Evolutionary conservation across 2,797 vertebrate species (phyloP).

Genomic region (Pseudochirops cupreus): DNA sequence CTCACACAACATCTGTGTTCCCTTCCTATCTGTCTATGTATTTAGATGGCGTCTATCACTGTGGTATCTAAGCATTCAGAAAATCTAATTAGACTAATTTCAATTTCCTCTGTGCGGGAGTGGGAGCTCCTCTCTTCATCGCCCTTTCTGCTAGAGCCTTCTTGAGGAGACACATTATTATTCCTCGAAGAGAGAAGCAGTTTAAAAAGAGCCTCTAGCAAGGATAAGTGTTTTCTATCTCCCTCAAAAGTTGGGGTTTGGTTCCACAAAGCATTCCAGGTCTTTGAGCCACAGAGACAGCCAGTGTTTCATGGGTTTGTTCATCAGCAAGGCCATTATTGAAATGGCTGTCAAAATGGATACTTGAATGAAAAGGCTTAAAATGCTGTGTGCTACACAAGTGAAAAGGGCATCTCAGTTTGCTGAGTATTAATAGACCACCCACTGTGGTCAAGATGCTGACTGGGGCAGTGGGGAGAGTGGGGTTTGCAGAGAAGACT

Average conservation of each 20-base stretch:
- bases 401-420: background rate
- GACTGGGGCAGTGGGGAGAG: background rate
- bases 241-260: slow-evolving; percentile 72
- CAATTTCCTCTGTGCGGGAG: slow-evolving; percentile 67
- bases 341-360: background rate
- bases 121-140: slow-evolving; percentile 37
- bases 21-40: slow-evolving; percentile 70
- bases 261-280: slow-evolving; percentile 39
- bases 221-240: slow-evolving; percentile 79
- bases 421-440: background rate
- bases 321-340: background rate
- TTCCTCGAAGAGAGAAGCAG: slow-evolving; percentile 76
- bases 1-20: slow-evolving; percentile 86
- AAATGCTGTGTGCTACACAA: slow-evolving; percentile 38
- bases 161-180: slow-evolving; percentile 65
- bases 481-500: background rate
- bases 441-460: background rate
- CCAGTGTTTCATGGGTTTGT: background rate
- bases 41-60: slow-evolving; percentile 75
- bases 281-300: slow-evolving; percentile 29
- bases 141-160: slow-evolving; percentile 40
- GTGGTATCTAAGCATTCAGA: slow-evolving; percentile 61
- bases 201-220: slow-evolving; percentile 80
- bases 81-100: slow-evolving; percentile 77
- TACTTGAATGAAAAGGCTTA: background rate